These are phyloP conservation scores for Poeciliopsis paucimaculata DNA, from an alignment of 2,797 vertebrate genomes.

Conservation along the genomic window DNA sequence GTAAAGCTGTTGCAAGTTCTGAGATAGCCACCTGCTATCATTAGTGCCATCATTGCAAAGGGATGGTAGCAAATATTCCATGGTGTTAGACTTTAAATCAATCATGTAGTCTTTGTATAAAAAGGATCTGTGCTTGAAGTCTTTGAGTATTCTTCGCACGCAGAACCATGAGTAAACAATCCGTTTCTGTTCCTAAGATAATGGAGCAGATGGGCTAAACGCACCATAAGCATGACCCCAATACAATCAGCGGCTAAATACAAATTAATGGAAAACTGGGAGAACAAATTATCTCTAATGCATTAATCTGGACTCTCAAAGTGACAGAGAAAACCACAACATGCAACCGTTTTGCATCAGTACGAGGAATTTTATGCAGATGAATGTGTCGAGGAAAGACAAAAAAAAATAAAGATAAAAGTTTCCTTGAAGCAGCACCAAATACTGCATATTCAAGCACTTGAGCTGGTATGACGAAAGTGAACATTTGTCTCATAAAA, in stretches of 20 bases:
- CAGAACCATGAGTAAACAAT: not conserved
- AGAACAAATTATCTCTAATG: constrained; percentile 28
- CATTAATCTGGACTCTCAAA: constrained; percentile 12
- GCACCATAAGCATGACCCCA: not conserved
- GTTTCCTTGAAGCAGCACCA: not conserved
- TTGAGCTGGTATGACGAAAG: not conserved
- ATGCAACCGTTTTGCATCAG: not conserved
- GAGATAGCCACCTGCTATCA: not conserved
- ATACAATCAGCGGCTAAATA: constrained; percentile 20
- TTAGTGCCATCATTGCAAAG: not conserved
- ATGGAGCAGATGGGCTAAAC: constrained; percentile 19
- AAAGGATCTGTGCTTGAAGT: not conserved
- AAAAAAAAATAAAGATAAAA: not conserved
- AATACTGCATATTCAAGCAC: constrained; percentile 5
- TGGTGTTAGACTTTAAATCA: not conserved
- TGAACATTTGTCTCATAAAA: constrained; percentile 10
- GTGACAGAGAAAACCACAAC: not conserved
- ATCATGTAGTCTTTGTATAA: not conserved
- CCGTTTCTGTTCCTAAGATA: constrained; percentile 8
- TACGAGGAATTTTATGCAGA: constrained; percentile 6
- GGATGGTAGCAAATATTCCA: not conserved
- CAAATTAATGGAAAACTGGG: constrained; percentile 41
- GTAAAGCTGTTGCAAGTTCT: not conserved
- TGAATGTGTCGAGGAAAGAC: not conserved
- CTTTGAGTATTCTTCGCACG: not conserved